A percentile compares a stretch with the other conserved stretches of the same genome.
These are phyloP conservation scores for Morinoia aosen DNA, from an alignment of 2,888 invertebrate genomes.

Conservation along the genomic window DNA sequence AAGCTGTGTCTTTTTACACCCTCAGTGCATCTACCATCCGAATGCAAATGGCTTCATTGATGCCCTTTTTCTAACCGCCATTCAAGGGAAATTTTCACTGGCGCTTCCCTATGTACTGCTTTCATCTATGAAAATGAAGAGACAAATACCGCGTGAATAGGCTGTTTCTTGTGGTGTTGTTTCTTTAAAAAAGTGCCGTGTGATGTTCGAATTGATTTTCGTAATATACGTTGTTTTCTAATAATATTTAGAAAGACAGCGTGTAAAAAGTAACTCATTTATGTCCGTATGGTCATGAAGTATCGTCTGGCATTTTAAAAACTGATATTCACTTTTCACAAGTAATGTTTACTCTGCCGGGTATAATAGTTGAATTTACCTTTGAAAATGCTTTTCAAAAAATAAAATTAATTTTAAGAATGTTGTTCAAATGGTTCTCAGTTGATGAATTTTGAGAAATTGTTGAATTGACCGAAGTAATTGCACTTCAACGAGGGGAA, in stretches of 20 bases:
- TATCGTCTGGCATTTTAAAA: too few species aligned
- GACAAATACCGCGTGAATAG: not conserved
- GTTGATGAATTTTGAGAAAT: too few species aligned
- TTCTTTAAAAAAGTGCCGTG: not conserved
- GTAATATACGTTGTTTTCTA: not conserved
- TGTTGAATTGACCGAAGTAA: too few species aligned
- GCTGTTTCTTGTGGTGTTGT: not conserved
- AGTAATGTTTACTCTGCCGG: too few species aligned
- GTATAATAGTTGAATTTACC: too few species aligned
- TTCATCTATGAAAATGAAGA: not conserved
- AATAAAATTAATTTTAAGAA: too few species aligned
- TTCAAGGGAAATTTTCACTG: not conserved
- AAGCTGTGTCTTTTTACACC: not conserved
- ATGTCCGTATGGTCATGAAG: too few species aligned
- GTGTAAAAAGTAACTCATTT: too few species aligned
- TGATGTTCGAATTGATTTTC: not conserved
- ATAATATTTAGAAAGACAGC: not conserved
- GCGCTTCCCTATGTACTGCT: not conserved
- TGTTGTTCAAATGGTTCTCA: too few species aligned
- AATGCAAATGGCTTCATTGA: slow-evolving; percentile 22
- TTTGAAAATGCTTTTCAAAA: too few species aligned
- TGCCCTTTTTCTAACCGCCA: not conserved
- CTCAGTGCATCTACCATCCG: not conserved
- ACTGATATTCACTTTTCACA: too few species aligned
- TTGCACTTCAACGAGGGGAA: too few species aligned